Conservation (phyloP, 2,797 vertebrate genomes). For the Gymnocypris eckloni region DNA sequence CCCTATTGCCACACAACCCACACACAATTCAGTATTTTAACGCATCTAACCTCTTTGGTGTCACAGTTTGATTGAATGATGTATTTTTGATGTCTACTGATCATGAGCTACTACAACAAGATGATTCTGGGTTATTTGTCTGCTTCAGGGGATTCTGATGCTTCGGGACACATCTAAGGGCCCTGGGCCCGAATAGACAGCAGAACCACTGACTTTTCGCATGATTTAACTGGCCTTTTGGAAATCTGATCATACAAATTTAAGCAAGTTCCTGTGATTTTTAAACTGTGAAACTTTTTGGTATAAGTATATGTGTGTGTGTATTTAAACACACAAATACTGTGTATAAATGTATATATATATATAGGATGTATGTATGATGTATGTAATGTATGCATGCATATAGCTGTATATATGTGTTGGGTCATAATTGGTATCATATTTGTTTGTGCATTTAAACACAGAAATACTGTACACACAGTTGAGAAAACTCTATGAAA, state of each 20-base stretch:
- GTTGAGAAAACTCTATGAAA: background rate
- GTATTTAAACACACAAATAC: too few relatives aligned
- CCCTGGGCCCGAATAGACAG: background rate
- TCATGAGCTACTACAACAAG: constrained; percentile 4
- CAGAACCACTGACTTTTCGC: background rate
- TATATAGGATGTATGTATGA: too few relatives aligned
- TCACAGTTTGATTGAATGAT: constrained; percentile 17
- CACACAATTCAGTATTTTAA: constrained; percentile 9
- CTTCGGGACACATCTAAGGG: background rate
- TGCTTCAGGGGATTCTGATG: background rate
- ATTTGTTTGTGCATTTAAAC: too few relatives aligned
- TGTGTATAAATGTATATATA: too few relatives aligned
- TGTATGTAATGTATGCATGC: too few relatives aligned
- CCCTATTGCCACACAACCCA: constrained; percentile 12
- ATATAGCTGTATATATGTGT: background rate
- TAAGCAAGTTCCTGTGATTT: background rate
- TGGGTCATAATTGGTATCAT: background rate
- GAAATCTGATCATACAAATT: background rate
- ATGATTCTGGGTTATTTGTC: constrained; percentile 21
- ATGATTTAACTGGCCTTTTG: background rate
- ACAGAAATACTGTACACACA: too few relatives aligned
- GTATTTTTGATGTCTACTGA: constrained; percentile 4
- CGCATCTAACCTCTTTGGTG: constrained; percentile 10
- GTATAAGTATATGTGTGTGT: too few relatives aligned
- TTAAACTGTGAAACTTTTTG: background rate